Conservation (phyloP, 2,888 invertebrate genomes). For the Aphodius granarius region DNA sequence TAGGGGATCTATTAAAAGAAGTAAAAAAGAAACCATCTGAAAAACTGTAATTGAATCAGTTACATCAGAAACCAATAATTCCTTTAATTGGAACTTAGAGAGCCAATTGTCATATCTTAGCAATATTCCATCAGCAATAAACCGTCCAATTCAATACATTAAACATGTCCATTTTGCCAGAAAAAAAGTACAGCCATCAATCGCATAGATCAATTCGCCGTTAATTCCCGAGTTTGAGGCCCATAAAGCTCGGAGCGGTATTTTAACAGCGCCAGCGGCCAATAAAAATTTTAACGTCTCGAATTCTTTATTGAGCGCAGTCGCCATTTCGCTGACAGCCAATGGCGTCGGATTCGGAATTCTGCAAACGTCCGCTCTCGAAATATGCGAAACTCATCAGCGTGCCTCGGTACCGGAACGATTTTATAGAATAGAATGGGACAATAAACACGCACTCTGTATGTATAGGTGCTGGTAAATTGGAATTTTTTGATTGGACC, state of each 20-base stretch:
- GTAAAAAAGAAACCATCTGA: too few relatives aligned
- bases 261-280: not conserved
- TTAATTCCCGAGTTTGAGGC: not conserved
- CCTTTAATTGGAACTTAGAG: not conserved
- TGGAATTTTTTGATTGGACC: not conserved
- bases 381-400: not conserved
- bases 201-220: not conserved
- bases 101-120: not conserved
- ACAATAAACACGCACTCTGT: not conserved
- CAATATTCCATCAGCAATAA: not conserved
- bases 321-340: not conserved
- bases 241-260: not conserved
- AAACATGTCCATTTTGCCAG: not conserved
- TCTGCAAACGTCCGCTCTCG: not conserved
- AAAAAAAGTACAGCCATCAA: not conserved
- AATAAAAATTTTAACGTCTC: conserved; percentile 11
- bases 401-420: not conserved
- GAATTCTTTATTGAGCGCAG: conserved; percentile 10
- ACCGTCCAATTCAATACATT: not conserved
- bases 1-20: too few relatives aligned
- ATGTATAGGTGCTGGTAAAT: not conserved
- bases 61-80: not conserved
- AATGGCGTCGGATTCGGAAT: not conserved
- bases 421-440: not conserved
- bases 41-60: too few relatives aligned